Evolutionary conservation across 2,888 invertebrate genomes (phyloP).

Genomic region (Dryadula phaetusa): DNA sequence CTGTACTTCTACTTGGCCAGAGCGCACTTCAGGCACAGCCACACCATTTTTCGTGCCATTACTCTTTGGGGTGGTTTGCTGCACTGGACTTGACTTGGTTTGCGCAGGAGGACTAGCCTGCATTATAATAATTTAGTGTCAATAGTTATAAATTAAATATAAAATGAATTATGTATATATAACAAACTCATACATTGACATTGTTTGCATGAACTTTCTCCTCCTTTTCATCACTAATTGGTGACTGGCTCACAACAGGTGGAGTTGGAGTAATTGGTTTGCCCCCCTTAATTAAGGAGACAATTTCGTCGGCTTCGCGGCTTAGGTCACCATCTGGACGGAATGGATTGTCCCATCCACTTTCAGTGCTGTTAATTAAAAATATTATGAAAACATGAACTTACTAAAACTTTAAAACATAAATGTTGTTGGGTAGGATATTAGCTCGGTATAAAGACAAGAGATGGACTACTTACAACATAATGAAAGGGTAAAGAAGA

Average conservation of each 20-base stretch:
- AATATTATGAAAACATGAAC: background rate
- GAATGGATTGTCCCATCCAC: constrained; percentile 99
- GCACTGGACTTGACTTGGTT: constrained; percentile 66
- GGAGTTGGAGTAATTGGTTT: constrained; percentile 92
- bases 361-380: constrained; percentile 90
- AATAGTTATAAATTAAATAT: background rate
- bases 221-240: constrained; percentile 78
- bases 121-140: background rate
- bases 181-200: constrained; percentile 63
- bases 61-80: constrained; percentile 69
- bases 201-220: constrained; percentile 73
- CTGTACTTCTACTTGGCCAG: constrained; percentile 88
- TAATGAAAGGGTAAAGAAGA: no score
- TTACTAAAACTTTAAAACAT: no score
- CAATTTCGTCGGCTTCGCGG: constrained; percentile 97
- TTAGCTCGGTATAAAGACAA: no score
- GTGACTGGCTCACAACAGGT: constrained; percentile 82
- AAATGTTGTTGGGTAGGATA: no score
- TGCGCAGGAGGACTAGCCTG: constrained; percentile 70
- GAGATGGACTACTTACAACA: no score
- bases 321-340: constrained; percentile 97
- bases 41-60: constrained; percentile 81
- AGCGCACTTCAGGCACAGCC: constrained; percentile 62
- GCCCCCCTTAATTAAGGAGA: constrained; percentile 96
- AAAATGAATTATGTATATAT: background rate